Conservation (phyloP, 2,888 invertebrate genomes). For the Malthinus flaveolus region DNA sequence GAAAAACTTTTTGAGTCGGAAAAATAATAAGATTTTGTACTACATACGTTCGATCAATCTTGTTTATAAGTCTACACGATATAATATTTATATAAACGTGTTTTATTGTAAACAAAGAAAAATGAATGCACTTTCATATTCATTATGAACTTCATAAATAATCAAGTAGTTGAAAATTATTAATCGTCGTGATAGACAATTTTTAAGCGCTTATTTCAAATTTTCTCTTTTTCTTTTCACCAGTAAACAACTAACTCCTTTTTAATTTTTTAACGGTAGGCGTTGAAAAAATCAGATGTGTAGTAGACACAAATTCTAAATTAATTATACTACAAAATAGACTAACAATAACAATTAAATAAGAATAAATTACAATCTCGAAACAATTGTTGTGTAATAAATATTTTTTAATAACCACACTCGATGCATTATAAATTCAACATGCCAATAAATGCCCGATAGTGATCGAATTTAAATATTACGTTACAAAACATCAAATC, state of each 20-base stretch:
- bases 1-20: neutral
- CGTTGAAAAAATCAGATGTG: neutral
- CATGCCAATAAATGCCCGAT: neutral
- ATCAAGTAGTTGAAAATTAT: constrained; percentile 20
- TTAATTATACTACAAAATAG: neutral
- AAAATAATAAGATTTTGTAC: too few species aligned
- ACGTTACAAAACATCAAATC: constrained; percentile 4
- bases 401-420: neutral
- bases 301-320: neutral
- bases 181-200: constrained; percentile 14
- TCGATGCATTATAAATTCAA: neutral
- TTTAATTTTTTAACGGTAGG: neutral
- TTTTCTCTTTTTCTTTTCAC: neutral
- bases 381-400: neutral
- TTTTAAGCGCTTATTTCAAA: neutral
- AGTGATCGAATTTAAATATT: constrained; percentile 4
- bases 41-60: constrained; percentile 23
- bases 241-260: neutral
- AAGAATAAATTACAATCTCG: neutral
- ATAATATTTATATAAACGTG: too few species aligned
- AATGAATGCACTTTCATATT: constrained; percentile 32
- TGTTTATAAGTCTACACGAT: constrained; percentile 32
- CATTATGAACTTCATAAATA: constrained; percentile 29
- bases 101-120: constrained; percentile 30
- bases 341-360: neutral